Evolutionary conservation across 1,140 invertebrate species (phyloP).

Genomic region (Cydia splendana): DNA sequence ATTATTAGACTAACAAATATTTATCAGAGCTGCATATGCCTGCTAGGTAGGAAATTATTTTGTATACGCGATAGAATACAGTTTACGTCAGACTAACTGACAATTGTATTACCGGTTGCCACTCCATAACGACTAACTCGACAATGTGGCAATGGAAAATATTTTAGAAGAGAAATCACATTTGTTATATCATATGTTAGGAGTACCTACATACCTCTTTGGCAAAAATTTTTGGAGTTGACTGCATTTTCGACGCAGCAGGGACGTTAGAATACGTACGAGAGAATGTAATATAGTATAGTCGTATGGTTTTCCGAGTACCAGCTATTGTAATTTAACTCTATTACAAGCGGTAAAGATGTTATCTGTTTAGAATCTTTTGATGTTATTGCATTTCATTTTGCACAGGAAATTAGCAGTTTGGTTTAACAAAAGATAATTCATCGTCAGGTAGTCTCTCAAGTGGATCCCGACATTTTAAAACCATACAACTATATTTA

Average conservation of each 20-base stretch:
- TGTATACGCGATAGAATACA: background rate
- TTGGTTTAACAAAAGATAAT: too few species aligned
- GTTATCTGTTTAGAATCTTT: too few species aligned
- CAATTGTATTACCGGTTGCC: slow-evolving; percentile 26
- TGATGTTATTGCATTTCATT: too few species aligned
- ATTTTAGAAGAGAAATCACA: slow-evolving; percentile 15
- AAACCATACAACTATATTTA: too few species aligned
- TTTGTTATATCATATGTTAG: background rate
- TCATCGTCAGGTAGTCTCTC: too few species aligned
- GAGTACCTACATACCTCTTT: background rate
- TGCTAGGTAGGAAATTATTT: background rate
- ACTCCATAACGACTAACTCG: slow-evolving; percentile 15
- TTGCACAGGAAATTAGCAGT: too few species aligned
- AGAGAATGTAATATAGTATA: background rate
- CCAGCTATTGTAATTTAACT: too few species aligned
- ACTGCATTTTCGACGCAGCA: background rate
- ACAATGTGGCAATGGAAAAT: slow-evolving; percentile 12
- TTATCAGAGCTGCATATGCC: background rate
- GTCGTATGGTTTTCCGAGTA: too few species aligned
- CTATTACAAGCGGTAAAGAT: too few species aligned
- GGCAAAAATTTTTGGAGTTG: background rate
- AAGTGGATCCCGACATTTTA: too few species aligned
- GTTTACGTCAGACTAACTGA: slow-evolving; percentile 4
- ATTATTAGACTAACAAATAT: too few species aligned
- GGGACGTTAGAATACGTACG: background rate